These are phyloP conservation scores for Sesamia nonagrioides DNA, from an alignment of 1,140 invertebrate genomes.

Conservation along the genomic window DNA sequence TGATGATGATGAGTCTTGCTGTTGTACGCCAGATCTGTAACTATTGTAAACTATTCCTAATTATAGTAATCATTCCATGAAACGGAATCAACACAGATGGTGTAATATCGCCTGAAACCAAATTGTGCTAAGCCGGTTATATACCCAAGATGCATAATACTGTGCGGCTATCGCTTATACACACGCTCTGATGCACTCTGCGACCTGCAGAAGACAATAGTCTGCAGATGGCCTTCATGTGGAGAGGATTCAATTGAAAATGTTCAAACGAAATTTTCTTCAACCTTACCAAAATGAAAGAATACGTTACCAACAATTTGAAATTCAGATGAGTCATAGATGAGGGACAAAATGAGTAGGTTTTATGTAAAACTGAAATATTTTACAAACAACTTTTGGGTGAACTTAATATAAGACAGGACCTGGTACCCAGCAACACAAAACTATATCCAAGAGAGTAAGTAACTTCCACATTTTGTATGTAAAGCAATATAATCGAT, in stretches of 20 bases:
- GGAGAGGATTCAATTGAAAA: not conserved
- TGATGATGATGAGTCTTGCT: no score
- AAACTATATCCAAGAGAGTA: no score
- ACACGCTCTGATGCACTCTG: slow-evolving; percentile 11
- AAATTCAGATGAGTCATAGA: no score
- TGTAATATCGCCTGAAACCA: slow-evolving; percentile 22
- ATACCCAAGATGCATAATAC: not conserved
- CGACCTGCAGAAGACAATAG: not conserved
- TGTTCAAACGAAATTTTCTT: no score
- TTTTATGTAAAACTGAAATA: no score
- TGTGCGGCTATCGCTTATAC: not conserved
- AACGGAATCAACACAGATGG: slow-evolving; percentile 9
- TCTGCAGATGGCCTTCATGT: not conserved
- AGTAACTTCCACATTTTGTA: not conserved
- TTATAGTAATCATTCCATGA: slow-evolving; percentile 5
- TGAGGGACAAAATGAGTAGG: no score
- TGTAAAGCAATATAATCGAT: slow-evolving; percentile 27
- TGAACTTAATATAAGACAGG: no score
- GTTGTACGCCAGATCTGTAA: no score
- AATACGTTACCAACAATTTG: not conserved
- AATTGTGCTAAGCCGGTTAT: slow-evolving; percentile 14
- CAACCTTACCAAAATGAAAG: not conserved
- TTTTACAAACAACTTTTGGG: no score
- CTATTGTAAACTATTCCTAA: no score
- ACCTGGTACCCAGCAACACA: no score